Base-by-base conservation (phyloP, 2,888 invertebrate genomes). In the Lomographa bimaculata region DNA sequence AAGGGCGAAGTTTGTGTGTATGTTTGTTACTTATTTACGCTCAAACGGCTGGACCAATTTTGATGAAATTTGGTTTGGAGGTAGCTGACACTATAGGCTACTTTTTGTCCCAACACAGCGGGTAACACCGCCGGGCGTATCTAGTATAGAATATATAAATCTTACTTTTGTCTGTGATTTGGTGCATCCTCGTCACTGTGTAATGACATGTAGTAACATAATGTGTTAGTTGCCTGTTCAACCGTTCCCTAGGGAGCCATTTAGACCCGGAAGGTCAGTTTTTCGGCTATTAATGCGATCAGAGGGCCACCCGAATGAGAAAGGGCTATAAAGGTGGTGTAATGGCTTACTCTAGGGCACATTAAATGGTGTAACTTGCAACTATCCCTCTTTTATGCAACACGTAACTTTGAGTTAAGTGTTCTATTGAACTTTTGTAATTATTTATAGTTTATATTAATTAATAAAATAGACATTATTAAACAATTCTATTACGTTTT, bases 261-360 rank as follows among this genome's bases (percentile, higher is more conserved):
- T 81, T 66, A 33, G 69, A 58, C 49, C 72, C 71, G 74, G 68
- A 74, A 80, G 86, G 86, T 83, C 86, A 87, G 85, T 89, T 86
- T 84, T 85, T 86, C 79, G 83, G 58, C 71, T 83, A 83, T 87
- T 89, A 86, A 73, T 73, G 72, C 74, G 71, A 75, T 79, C 80
- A 77, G 77, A 72, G 81, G 81, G 80, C 72, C 58, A 57, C 54
- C 61, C 37, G 79, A 79, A 84, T 83, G 83, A 81, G 76, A 64
- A 60, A 61, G 56, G 60, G 76, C 64, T 66, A 79, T 87, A 84
- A 86, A 84, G 79, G 82, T 81, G 73, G 54, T 56, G 52, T 85
- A 85, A 86, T 86, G 79, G 79, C 79, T 78, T 85, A 80, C 85
- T 74, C 64, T 60, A 80, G 83, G 57, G 65, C 69, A 64, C 70